Percentiles rank a stretch among this genome's conserved stretches.
phyloP scores from a whole-genome alignment of 2,888 invertebrate species.

The Psylliodes chrysocephalus region DNA sequence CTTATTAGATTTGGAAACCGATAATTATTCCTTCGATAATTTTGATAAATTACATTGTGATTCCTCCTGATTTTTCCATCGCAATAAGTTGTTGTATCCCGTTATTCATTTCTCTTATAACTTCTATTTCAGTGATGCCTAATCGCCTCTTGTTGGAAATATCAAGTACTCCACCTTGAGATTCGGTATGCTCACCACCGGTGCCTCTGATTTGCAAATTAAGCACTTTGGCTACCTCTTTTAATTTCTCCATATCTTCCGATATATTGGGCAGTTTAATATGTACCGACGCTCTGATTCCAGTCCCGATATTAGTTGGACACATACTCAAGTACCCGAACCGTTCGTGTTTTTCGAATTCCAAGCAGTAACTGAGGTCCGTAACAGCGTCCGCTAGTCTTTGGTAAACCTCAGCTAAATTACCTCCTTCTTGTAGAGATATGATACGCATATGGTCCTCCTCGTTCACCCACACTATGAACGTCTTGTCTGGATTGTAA shows the following conservation, averaged over 20 bases:
- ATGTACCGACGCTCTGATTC: constrained; percentile 76
- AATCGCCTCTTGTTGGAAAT: constrained; percentile 74
- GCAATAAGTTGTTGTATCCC: constrained; percentile 71
- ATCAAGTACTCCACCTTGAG: constrained; percentile 71
- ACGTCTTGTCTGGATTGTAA: constrained; percentile 94
- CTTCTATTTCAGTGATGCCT: constrained; percentile 73
- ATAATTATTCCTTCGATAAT: no score
- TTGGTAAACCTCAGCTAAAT: constrained; percentile 79
- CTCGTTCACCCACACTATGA: constrained; percentile 97
- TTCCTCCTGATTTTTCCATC: constrained; percentile 63
- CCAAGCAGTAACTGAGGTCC: constrained; percentile 65
- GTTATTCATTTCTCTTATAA: constrained; percentile 72
- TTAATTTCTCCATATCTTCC: constrained; percentile 64
- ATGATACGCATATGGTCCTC: constrained; percentile 97
- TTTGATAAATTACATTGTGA: no score
- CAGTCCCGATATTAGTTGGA: constrained; percentile 77
- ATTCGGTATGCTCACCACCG: constrained; percentile 71
- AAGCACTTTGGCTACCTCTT: constrained; percentile 69
- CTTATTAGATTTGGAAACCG: no score
- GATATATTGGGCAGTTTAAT: constrained; percentile 72
- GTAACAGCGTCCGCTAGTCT: constrained; percentile 66
- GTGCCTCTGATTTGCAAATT: constrained; percentile 71
- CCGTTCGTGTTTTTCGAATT: constrained; percentile 70
- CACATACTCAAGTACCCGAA: constrained; percentile 78
- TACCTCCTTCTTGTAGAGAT: constrained; percentile 96